These are phyloP conservation scores for Lamproptera curius DNA, from an alignment of 2,888 invertebrate genomes.

Conservation along the genomic window DNA sequence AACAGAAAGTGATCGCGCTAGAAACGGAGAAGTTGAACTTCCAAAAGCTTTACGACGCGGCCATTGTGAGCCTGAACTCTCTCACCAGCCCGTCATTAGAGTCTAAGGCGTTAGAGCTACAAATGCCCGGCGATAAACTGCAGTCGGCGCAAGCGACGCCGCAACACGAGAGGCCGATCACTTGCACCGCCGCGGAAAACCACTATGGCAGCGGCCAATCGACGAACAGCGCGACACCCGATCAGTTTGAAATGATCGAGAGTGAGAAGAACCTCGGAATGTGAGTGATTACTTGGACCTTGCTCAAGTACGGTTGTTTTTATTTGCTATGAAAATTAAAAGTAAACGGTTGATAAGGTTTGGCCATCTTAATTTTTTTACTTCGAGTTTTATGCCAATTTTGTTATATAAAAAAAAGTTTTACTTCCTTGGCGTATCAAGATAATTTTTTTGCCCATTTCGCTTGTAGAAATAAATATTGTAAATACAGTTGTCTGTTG, in stretches of 20 bases:
- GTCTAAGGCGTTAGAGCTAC: slow-evolving; percentile 50
- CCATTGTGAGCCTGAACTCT: slow-evolving; percentile 68
- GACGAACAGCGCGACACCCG: slow-evolving; percentile 77
- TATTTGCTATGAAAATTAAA: no score
- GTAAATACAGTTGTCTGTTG: no score
- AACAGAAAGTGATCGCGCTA: slow-evolving; percentile 71
- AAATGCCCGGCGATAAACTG: slow-evolving; percentile 53
- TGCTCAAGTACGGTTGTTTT: no score
- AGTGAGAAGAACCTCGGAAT: slow-evolving; percentile 65
- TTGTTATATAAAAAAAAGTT: no score
- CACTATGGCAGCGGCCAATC: slow-evolving; percentile 72
- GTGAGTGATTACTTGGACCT: no score
- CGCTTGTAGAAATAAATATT: no score
- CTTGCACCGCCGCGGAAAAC: slow-evolving; percentile 65
- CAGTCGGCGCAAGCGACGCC: slow-evolving; percentile 36
- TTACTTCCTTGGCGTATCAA: no score
- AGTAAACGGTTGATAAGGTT: no score
- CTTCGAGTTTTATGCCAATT: no score
- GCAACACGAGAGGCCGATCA: slow-evolving; percentile 47
- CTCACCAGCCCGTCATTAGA: slow-evolving; percentile 65
- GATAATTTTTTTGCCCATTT: no score
- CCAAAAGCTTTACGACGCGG: slow-evolving; percentile 73
- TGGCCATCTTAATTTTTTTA: no score
- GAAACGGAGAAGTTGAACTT: slow-evolving; percentile 79
- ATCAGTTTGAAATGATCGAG: slow-evolving; percentile 81